These are phyloP conservation scores for Bolborhynchus lineola DNA, from an alignment of 2,113 vertebrate species.

Conservation along the genomic window DNA sequence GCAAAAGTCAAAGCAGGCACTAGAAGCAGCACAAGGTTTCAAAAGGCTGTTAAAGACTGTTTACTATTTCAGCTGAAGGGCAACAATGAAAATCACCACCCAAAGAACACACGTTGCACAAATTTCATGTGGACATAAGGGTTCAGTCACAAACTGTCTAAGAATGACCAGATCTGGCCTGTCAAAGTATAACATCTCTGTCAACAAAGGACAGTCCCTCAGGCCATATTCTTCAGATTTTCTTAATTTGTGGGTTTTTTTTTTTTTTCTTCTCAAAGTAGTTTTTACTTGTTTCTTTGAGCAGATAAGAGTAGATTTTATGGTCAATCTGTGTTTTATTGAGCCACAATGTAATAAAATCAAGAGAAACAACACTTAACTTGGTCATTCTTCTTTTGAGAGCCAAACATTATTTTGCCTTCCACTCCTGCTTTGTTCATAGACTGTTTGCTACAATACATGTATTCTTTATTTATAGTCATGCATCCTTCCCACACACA, in stretches of 20 bases:
- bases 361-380: neutral
- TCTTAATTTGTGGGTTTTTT: neutral
- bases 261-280: neutral
- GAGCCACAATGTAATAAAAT: neutral
- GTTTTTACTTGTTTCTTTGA: neutral
- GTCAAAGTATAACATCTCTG: neutral
- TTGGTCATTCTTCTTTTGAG: neutral
- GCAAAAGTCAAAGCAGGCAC: neutral
- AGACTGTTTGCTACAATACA: neutral
- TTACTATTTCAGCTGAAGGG: neutral
- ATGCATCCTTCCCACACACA: rapidly evolving
- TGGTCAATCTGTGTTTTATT: neutral
- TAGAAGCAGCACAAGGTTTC: neutral
- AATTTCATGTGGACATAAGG: neutral
- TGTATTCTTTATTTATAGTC: neutral
- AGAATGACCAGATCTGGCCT: neutral
- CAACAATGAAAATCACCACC: neutral
- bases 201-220: neutral
- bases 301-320: neutral
- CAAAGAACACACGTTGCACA: neutral
- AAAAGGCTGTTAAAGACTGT: neutral
- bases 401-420: neutral
- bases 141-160: neutral
- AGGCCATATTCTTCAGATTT: neutral
- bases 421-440: neutral